Evolutionary conservation across 2,113 vertebrate genomes (phyloP), one percentile per base, ranked within the genome.

Genomic region (Microtus richardsoni): DNA sequence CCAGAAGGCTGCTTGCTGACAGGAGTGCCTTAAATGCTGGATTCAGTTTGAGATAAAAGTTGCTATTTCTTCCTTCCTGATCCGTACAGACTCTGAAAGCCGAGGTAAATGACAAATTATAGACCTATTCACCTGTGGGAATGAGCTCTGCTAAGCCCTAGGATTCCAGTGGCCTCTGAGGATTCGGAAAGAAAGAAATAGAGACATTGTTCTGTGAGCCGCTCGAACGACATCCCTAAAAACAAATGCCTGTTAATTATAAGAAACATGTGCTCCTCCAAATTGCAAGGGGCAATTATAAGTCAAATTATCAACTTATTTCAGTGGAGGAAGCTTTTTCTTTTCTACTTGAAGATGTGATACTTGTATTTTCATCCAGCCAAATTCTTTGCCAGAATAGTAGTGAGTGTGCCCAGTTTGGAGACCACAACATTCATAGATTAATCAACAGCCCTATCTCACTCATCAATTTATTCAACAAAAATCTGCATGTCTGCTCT

Each of bases 221-320:
- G 75, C 52, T 96, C 95, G 78, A 95, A 89, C 77, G 49, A 83
- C 36, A 28, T 28, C 58, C 88, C 85, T 95, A 88, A 91, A 94
- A 91, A 92, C 54, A 95, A 95, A 88, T 78, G 73, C 47, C 71
- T 75, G n/a, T 68, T 85, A 97, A 98, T 97, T 80, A 79, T 73
- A 24, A 12, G 93, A 97, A 97, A 97, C 91, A 95, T 85, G 89
- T 77, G 79, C 83, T 96, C 85, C 58, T 86, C 19, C 90, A 91
- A 83, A 71, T 88, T 95, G 94, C 79, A 85, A 58, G 90, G 90
- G 83, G 80, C 14, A 88, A 87, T 91, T 92, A 30, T 2, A n/a
- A 78, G 97, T 39, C 74, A 94, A 93, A 95, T 95, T 73, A 58
- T 93, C 87, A 91, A 47, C 54, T 79, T 91, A 68, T 87, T 97